Evolutionary conservation across 2,113 vertebrate genomes (phyloP).

Genomic region (Regulus satrapa): DNA sequence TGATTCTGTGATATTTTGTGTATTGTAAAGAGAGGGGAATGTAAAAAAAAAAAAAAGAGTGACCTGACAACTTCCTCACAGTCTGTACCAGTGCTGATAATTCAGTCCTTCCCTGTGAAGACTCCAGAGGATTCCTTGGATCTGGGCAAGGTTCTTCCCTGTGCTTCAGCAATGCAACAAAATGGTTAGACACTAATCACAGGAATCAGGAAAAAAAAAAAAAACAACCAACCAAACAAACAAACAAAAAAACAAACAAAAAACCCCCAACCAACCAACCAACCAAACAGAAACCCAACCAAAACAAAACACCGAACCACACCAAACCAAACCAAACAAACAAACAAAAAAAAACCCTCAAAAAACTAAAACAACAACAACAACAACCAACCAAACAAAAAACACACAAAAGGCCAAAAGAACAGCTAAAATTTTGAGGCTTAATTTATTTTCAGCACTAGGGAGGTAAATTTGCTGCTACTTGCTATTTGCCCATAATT

Average conservation of each 20-base stretch:
- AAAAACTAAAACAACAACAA: too few relatives aligned
- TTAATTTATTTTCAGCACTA: background rate
- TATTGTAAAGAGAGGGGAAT: background rate
- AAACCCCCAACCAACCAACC: too few relatives aligned
- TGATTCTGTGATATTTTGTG: background rate
- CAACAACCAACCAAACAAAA: too few relatives aligned
- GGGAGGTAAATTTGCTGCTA: fast-evolving
- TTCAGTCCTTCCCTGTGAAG: background rate
- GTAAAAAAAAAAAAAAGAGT: background rate
- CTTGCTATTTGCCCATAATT: background rate
- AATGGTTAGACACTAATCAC: background rate
- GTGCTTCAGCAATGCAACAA: background rate
- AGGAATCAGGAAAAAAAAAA: background rate
- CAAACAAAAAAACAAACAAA: too few relatives aligned
- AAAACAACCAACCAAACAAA: too few relatives aligned
- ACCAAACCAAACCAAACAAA: too few relatives aligned
- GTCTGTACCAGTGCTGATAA: background rate
- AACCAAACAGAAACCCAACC: too few relatives aligned
- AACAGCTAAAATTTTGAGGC: background rate
- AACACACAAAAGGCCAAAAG: fast-evolving
- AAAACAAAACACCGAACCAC: too few relatives aligned
- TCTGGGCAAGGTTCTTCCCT: background rate
- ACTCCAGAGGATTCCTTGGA: background rate
- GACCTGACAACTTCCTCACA: background rate
- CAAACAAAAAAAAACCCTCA: too few relatives aligned